Evolutionary conservation across 2,797 vertebrate genomes (phyloP).

Genomic region (Propithecus deckenii): DNA sequence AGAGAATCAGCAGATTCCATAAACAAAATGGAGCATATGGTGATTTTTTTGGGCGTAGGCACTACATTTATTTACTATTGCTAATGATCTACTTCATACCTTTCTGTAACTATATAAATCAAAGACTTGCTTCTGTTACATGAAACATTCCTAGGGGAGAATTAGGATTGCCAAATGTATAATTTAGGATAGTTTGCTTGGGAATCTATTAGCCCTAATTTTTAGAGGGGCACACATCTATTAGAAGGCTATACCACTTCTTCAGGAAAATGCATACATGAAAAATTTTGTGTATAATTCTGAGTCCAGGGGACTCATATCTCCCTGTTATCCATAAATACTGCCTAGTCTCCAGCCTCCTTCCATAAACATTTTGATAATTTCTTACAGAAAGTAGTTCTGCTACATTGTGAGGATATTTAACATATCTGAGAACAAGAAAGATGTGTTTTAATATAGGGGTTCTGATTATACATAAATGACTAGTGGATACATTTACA

Average conservation of each 20-base stretch:
- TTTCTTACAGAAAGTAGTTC: conserved; percentile 10
- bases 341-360: neutral
- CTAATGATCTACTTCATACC: neutral
- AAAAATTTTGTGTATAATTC: neutral
- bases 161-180: neutral
- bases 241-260: neutral
- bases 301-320: neutral
- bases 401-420: neutral
- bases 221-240: neutral
- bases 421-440: neutral
- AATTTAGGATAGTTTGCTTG: neutral
- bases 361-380: neutral
- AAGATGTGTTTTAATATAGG: neutral
- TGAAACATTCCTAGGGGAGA: neutral
- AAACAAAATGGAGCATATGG: neutral
- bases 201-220: neutral
- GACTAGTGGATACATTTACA: neutral
- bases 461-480: neutral
- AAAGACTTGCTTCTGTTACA: neutral
- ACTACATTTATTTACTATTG: neutral
- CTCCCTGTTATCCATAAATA: neutral
- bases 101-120: neutral
- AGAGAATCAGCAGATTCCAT: neutral
- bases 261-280: neutral
- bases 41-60: neutral